Base-by-base conservation (phyloP, 2,888 invertebrate genomes). In the Nesidiocoris tenuis region DNA sequence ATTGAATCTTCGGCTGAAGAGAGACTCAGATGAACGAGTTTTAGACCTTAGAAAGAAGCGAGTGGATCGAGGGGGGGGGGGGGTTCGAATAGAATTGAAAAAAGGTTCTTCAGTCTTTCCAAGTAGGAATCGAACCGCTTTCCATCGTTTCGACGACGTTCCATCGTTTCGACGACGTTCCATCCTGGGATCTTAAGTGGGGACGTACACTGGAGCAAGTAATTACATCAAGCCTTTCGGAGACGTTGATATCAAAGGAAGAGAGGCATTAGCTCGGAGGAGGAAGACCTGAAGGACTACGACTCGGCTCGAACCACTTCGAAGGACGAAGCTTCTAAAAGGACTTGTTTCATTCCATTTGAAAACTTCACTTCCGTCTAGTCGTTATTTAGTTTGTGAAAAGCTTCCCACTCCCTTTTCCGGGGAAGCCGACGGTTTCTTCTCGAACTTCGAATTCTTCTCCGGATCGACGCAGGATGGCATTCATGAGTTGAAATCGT, bases 291-390 rank as follows among this genome's bases (percentile, higher is more conserved):
- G 39, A 39, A 39, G 39, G 39, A 39, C 39, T 39, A 39, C 39
- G 39, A 39, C 39, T 39, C 39, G 39, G 12, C 39, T 39, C 39
- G 12, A 39, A 39, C 39, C 39, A 39, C 39, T 39, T 25, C 65
- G 23, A 65, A 23, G 16, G 59, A 24, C 56, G 61, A 23, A 21
- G 57, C 57, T 21, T 61, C 61, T 61, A 72, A 72, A 39, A 72
- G 72, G 72, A 72, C 72, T 72, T 72, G 72, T 72, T 72, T 72
- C 72, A 72, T 72, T 72, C 63, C 72, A 72, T 72, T 72, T 72
- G 72, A 63, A 72, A 72, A 72, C 72, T 72, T 72, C 72, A 72
- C 72, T 54, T 72, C 63, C 25, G n/a, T n/a, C 23, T 16, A 18
- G 59, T 59, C 70, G 70, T 70, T 59, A 70, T 70, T 70, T 70